Evolutionary conservation across 2,888 invertebrate genomes (phyloP).

Genomic region (Drosophila mimetica): DNA sequence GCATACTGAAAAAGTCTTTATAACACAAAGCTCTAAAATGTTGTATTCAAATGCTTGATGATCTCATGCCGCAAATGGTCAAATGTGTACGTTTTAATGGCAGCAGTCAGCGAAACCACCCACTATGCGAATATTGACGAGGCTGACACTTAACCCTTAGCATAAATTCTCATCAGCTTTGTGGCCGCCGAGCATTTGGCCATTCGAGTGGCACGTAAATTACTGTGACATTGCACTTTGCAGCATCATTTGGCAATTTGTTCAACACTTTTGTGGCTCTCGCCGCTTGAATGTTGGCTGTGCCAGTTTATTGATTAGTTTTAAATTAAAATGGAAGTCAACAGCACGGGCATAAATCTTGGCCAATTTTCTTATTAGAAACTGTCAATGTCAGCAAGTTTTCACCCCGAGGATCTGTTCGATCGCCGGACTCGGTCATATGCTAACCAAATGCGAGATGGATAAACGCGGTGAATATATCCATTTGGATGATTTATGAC

Average conservation of each 20-base stretch:
- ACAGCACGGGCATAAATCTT: constrained; percentile 62
- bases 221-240: constrained; percentile 80
- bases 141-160: constrained; percentile 74
- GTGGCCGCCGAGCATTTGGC: constrained; percentile 16
- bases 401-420: constrained; percentile 50
- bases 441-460: constrained; percentile 27
- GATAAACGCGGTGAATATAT: constrained; percentile 40
- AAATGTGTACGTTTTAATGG: not conserved
- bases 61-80: constrained; percentile 6
- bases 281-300: constrained; percentile 15
- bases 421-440: constrained; percentile 21
- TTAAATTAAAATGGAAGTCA: constrained; percentile 66
- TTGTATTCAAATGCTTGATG: too few relatives aligned
- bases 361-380: constrained; percentile 71
- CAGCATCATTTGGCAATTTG: constrained; percentile 74
- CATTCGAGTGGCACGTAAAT: constrained; percentile 63
- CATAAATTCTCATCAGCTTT: constrained; percentile 74
- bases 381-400: constrained; percentile 69
- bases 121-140: constrained; percentile 53
- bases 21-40: too few relatives aligned
- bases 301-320: constrained; percentile 71
- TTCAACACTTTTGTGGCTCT: constrained; percentile 54
- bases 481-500: constrained; percentile 73
- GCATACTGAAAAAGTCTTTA: too few relatives aligned
- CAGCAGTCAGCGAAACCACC: not conserved